Percentiles rank a stretch among this genome's conserved stretches.
phyloP scores from a whole-genome alignment of 2,113 vertebrate species.

The Paramisgurnus dabryanus region DNA sequence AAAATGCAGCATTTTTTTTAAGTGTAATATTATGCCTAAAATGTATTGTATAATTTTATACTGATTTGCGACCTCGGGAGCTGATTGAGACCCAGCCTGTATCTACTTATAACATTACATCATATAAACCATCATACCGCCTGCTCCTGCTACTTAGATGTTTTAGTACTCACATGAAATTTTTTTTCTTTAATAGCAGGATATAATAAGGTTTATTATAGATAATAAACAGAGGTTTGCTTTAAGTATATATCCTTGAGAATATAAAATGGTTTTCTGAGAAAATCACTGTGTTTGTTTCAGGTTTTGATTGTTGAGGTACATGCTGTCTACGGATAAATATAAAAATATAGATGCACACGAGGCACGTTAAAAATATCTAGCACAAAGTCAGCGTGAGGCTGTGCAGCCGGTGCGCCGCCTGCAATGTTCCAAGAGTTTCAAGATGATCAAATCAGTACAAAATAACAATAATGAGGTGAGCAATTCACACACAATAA shows the following conservation, averaged over 20 bases:
- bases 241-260: background rate
- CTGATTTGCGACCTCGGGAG: too few species aligned
- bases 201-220: too few species aligned
- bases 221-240: too few species aligned
- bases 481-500: background rate
- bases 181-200: too few species aligned
- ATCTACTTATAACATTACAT: too few species aligned
- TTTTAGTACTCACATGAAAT: too few species aligned
- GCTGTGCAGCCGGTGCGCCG: background rate
- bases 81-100: too few species aligned
- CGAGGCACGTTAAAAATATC: background rate
- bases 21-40: too few species aligned
- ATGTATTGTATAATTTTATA: too few species aligned
- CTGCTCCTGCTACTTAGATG: too few species aligned
- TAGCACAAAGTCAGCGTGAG: background rate
- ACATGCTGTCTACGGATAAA: background rate
- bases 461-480: slow-evolving; percentile 18
- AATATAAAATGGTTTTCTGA: slow-evolving; percentile 7
- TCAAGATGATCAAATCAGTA: slow-evolving; percentile 22
- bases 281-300: slow-evolving; percentile 22
- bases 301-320: background rate
- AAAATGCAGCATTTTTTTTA: too few species aligned
- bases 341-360: slow-evolving; percentile 7
- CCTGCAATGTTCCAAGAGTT: slow-evolving; percentile 3
- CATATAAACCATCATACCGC: too few species aligned